Evolutionary conservation across 2,797 vertebrate genomes (phyloP).

Genomic region (Parauchenoglanis ngamensis): DNA sequence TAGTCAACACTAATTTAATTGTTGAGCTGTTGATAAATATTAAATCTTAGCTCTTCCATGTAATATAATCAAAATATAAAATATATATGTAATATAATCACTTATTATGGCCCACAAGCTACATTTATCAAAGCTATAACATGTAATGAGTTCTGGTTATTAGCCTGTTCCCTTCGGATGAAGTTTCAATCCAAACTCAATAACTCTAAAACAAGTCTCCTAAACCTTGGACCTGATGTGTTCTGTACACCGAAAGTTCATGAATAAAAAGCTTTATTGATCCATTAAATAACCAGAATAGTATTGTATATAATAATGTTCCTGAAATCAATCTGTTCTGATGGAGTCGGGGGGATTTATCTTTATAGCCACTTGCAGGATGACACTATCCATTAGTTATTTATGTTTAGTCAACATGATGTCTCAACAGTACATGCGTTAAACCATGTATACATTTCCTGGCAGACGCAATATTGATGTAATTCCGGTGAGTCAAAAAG

Average conservation of each 20-base stretch:
- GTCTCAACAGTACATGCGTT: neutral
- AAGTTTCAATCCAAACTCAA: neutral
- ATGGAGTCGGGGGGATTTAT: neutral
- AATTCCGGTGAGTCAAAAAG: neutral
- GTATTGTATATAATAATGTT: neutral
- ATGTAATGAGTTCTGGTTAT: neutral
- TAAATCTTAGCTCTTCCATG: neutral
- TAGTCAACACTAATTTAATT: neutral
- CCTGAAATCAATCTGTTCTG: neutral
- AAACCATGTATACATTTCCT: no score
- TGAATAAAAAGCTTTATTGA: neutral
- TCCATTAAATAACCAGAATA: neutral
- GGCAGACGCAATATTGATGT: neutral
- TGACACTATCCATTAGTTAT: neutral
- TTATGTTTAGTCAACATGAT: neutral
- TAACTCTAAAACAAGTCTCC: neutral
- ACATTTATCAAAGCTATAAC: neutral
- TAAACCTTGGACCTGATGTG: neutral
- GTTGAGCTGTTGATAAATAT: neutral
- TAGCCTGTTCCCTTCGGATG: neutral
- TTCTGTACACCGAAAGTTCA: no score
- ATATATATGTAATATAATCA: no score
- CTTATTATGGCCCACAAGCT: neutral
- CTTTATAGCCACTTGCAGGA: neutral
- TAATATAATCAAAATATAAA: neutral